phyloP scores from a whole-genome alignment of 2,797 vertebrate species.

The Poeciliopsis presidionis region DNA sequence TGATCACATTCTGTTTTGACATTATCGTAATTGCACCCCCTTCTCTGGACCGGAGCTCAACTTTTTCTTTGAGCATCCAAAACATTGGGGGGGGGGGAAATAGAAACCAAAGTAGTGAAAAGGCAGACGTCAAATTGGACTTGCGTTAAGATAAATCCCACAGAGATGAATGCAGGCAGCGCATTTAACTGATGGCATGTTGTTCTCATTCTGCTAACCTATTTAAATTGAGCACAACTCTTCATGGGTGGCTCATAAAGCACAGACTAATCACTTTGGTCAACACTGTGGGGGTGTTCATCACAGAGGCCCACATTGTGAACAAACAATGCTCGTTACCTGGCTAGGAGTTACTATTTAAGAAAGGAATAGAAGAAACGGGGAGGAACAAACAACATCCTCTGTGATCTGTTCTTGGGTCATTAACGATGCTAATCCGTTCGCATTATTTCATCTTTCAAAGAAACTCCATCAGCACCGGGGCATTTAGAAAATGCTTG shows the following conservation, averaged over 20 bases:
- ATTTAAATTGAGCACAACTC: slow-evolving; percentile 69
- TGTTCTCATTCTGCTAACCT: slow-evolving; percentile 63
- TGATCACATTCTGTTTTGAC: slow-evolving; percentile 37
- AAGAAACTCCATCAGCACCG: slow-evolving; percentile 41
- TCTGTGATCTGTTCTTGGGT: slow-evolving; percentile 66
- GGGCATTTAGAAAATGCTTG: slow-evolving; percentile 9
- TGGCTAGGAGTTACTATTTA: slow-evolving; percentile 58
- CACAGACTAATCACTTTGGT: slow-evolving; percentile 70
- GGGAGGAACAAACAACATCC: slow-evolving; percentile 64
- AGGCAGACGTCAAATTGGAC: slow-evolving; percentile 34
- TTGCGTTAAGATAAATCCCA: slow-evolving; percentile 48
- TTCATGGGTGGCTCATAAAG: slow-evolving; percentile 71
- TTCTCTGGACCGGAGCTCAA: slow-evolving; percentile 2
- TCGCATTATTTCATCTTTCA: slow-evolving; percentile 56
- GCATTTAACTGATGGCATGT: slow-evolving; percentile 52
- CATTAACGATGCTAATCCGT: slow-evolving; percentile 73
- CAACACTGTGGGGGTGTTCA: slow-evolving; percentile 69
- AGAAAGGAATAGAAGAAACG: slow-evolving; percentile 57
- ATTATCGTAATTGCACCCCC: background rate
- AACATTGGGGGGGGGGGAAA: slow-evolving; percentile 7
- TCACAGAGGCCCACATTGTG: slow-evolving; percentile 64
- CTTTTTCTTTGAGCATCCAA: slow-evolving; percentile 15
- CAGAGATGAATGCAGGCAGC: slow-evolving; percentile 48
- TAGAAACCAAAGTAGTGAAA: slow-evolving; percentile 16
- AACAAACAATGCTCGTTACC: slow-evolving; percentile 59